phyloP scores from a whole-genome alignment of 2,113 vertebrate species.

The Sigmodon hispidus region DNA sequence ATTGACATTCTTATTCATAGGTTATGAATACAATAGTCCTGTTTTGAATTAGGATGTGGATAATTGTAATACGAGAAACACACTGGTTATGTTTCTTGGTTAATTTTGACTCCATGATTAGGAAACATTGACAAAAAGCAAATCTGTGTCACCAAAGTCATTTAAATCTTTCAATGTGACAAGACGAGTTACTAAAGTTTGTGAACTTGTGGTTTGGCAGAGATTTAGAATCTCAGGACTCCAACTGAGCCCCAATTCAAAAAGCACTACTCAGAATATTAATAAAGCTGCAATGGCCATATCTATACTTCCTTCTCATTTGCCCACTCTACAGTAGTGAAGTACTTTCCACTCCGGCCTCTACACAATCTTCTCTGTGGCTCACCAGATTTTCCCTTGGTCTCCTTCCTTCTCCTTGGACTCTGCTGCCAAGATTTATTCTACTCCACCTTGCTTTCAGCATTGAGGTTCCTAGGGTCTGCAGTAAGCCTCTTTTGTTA shows the following conservation, averaged over 20 bases:
- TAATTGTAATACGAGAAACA: not conserved
- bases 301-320: not conserved
- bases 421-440: not conserved
- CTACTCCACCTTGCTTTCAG: not conserved
- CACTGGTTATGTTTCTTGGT: not conserved
- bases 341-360: not conserved
- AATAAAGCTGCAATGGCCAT: not conserved
- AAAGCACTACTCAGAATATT: not conserved
- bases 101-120: not conserved
- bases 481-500: not conserved
- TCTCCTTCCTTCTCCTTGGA: not conserved
- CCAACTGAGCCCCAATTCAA: not conserved
- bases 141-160: not conserved
- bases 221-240: not conserved
- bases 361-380: not conserved
- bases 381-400: not conserved
- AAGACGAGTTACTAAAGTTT: no score
- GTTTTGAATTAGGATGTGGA: not conserved
- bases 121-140: not conserved
- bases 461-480: not conserved
- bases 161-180: not conserved
- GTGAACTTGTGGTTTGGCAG: not conserved
- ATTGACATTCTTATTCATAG: not conserved
- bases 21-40: constrained; percentile 27
- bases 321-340: not conserved